A percentile compares a stretch with the other conserved stretches of the same genome.
Conservation (phyloP, 2,113 vertebrate genomes). For the Nycticryphes semicollaris region DNA sequence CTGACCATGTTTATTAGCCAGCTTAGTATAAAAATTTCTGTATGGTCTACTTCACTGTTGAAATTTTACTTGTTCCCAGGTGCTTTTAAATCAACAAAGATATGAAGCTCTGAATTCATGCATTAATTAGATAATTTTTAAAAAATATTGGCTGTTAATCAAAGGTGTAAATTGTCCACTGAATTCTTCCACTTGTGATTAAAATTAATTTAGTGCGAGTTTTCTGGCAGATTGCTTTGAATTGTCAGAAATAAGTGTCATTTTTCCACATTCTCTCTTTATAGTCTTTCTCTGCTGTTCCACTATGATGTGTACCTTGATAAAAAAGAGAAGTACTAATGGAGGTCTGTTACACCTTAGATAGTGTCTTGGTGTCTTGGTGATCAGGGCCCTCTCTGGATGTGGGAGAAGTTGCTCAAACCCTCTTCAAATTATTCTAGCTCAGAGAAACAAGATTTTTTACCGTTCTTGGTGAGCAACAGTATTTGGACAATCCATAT, state of each 20-base stretch:
- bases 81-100: not conserved
- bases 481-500: not conserved
- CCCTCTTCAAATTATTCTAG: not conserved
- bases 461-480: not conserved
- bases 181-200: not conserved
- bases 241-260: not conserved
- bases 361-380: no score
- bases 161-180: not conserved
- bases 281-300: not conserved
- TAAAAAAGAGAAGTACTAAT: not conserved
- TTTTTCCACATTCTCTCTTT: not conserved
- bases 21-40: not conserved
- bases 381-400: not conserved
- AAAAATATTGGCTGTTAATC: not conserved
- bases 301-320: not conserved
- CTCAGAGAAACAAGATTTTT: not conserved
- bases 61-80: not conserved
- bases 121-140: not conserved
- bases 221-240: not conserved
- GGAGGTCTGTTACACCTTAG: not conserved
- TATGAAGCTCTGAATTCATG: not conserved
- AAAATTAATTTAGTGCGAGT: not conserved
- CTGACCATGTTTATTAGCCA: not conserved
- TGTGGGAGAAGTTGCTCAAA: not conserved
- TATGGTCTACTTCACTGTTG: not conserved